Evolutionary conservation across 2,797 vertebrate species (phyloP), one percentile per base, ranked within the genome.

Genomic region (Distichodus sexfasciatus): DNA sequence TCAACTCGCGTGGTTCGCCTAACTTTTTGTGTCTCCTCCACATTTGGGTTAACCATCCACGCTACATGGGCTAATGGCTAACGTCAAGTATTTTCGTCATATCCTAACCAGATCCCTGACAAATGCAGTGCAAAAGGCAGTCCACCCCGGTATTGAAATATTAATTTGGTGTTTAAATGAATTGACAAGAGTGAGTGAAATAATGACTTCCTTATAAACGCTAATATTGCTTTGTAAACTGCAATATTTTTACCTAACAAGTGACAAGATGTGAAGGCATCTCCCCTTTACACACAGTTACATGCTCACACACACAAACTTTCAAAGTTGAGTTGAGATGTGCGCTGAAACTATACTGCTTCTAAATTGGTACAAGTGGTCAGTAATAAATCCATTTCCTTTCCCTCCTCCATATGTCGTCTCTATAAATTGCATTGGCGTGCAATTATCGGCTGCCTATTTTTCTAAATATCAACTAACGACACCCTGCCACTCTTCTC

Each of bases 381-480:
- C 38, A 66, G 51, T 69, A 48, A 67, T n/a, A 12, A 71, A 53
- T 57, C 41, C 62, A n/a, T 71, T 64, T 41, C 17, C 64, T 62
- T 47, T 40, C 41, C 61, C 69, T 65, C 59, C 36, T 36, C 55
- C 41, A 58, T 80, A 82, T 74, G 54, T 17, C 62, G 74, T 83
- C 75, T 79, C 57, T 74, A 66, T 29, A 46, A 66, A 82, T 76
- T 80, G 76, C 71, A 76, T 41, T 31, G 66, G 74, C 72, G 65
- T 72, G 77, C 84, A 85, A 86, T 84, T 85, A 87, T 84, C 68
- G 73, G 48, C 2, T 41, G 51, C 55, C 73, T 83, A 82, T n/a
- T 65, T 77, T 78, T 79, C 81, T 74, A 81, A 81, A 83, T 82
- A 84, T 83, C 85, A n/a, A 83, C 83, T 79, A 73, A 85, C 84